A percentile compares a stretch with the other conserved stretches of the same genome.
Evolutionary conservation across 2,888 invertebrate genomes (phyloP).

Genomic region (Yponomeuta sedellus): DNA sequence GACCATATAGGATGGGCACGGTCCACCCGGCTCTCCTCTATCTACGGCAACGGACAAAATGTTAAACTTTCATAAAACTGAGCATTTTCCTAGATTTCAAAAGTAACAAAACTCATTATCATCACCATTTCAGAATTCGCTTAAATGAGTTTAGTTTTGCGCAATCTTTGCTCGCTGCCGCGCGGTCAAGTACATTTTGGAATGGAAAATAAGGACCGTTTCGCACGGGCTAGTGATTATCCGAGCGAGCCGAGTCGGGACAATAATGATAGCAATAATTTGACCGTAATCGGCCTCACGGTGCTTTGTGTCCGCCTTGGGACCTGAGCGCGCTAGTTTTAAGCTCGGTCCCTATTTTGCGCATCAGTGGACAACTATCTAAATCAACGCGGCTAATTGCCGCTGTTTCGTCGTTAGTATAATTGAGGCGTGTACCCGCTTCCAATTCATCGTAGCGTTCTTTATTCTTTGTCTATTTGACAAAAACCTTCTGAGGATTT

Average conservation of each 20-base stretch:
- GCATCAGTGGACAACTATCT: slow-evolving; percentile 63
- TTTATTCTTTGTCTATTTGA: slow-evolving; percentile 13
- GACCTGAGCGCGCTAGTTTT: slow-evolving; percentile 58
- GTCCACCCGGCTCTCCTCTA: too few relatives aligned
- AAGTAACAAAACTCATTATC: background rate
- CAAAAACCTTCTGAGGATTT: slow-evolving; percentile 25
- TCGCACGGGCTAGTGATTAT: slow-evolving; percentile 48
- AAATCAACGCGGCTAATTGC: slow-evolving; percentile 63
- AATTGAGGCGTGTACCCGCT: slow-evolving; percentile 27
- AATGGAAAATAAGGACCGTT: slow-evolving; percentile 42
- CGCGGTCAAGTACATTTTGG: slow-evolving; percentile 27
- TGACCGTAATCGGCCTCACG: slow-evolving; percentile 67
- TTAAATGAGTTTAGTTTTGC: slow-evolving; percentile 7
- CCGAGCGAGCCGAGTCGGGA: slow-evolving; percentile 44
- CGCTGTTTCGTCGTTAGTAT: slow-evolving; percentile 43
- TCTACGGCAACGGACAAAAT: background rate
- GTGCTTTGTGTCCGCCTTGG: slow-evolving; percentile 68
- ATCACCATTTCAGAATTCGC: background rate
- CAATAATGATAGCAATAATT: slow-evolving; percentile 72
- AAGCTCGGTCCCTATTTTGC: slow-evolving; percentile 61
- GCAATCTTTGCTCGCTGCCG: slow-evolving; percentile 7
- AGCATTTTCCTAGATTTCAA: background rate
- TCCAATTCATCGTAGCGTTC: background rate
- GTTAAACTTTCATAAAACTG: background rate
- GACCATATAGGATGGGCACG: too few relatives aligned